phyloP scores from a whole-genome alignment of 2,888 invertebrate species.

The Ormyrus thymus region DNA sequence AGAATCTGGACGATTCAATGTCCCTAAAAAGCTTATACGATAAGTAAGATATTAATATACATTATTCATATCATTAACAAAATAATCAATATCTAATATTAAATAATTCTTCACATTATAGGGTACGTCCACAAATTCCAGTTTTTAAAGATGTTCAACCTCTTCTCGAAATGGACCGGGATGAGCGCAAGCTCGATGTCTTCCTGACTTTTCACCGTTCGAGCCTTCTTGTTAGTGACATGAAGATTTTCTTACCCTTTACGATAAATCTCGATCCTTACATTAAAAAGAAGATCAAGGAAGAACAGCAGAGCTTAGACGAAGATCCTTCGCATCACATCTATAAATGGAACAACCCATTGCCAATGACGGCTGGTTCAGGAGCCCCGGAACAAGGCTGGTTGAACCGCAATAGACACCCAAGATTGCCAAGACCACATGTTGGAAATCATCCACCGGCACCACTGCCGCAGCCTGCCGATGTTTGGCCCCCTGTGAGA shows the following conservation, averaged over 20 bases:
- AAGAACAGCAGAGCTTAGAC: slow-evolving; percentile 83
- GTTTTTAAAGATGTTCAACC: slow-evolving; percentile 91
- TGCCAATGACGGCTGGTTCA: slow-evolving; percentile 42
- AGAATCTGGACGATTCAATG: slow-evolving; percentile 88
- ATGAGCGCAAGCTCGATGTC: slow-evolving; percentile 95
- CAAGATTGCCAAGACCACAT: slow-evolving; percentile 55
- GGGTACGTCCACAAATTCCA: slow-evolving; percentile 88
- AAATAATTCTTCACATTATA: slow-evolving; percentile 66
- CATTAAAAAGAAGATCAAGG: slow-evolving; percentile 96
- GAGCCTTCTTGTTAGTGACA: slow-evolving; percentile 88
- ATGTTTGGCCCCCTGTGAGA: slow-evolving; percentile 58
- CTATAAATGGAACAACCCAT: slow-evolving; percentile 65
- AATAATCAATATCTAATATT: background rate
- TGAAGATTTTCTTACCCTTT: slow-evolving; percentile 97
- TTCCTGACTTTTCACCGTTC: slow-evolving; percentile 92
- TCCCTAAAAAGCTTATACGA: slow-evolving; percentile 94
- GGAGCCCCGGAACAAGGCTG: slow-evolving; percentile 58
- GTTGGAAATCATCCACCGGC: slow-evolving; percentile 42
- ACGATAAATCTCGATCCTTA: slow-evolving; percentile 99
- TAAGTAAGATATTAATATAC: slow-evolving; percentile 80
- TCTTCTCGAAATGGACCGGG: slow-evolving; percentile 92
- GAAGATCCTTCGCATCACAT: slow-evolving; percentile 73
- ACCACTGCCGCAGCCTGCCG: slow-evolving; percentile 57
- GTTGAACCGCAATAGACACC: slow-evolving; percentile 59
- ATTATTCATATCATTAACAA: background rate